Evolutionary conservation across 2,113 vertebrate genomes (phyloP), one percentile per base, ranked within the genome.

Genomic region (Chaetodon auriga): DNA sequence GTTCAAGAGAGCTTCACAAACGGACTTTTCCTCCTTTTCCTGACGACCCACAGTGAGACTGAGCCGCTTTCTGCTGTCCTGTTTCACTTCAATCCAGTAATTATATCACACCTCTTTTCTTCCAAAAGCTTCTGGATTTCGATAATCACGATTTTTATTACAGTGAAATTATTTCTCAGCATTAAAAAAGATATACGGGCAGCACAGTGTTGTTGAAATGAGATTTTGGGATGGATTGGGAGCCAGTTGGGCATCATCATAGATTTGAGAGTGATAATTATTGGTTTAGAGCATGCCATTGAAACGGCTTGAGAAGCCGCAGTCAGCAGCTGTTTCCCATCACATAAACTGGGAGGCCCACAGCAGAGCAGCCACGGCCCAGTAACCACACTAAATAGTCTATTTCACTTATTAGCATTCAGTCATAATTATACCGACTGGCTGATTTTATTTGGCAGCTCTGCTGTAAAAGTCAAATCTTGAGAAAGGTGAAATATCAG

Each of bases 301-400:
- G 58, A 77, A 58, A 49, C 51, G 43, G 19, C 53, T 78, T 25
- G 25, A 41, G 6, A 48, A 60, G 70, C 61, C 51, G 51, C 54
- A 66, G 49, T 63, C 57, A 69, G 68, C 41, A 58, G 0, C 46
- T 63, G 38, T 21, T 38, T 48, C 57, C 48, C 23, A 43, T 41
- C 10, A 49, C 43, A 41, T 30, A 57, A 51, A 72, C 7, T 30
- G 30, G 30, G 30, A 30, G 30, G 30, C 30, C 2, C 14, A 16
- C 7, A 60, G 19, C 5, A 23, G 18, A 2, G 1, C 51, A 14
- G 38, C 48, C 77, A 65, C 68, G 60, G 46, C 36, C 16, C 68
- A 21, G 3, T 0, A 15, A 71, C 19, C 6, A 81, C 5, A 55
- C 60, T 57, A 0, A 57, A 7, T 11, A 30, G 30, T 30, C 30